These are phyloP conservation scores for Echinometra lucunter DNA, from an alignment of 53 echinoderm and acorn worm genomes.

Conservation along the genomic window DNA sequence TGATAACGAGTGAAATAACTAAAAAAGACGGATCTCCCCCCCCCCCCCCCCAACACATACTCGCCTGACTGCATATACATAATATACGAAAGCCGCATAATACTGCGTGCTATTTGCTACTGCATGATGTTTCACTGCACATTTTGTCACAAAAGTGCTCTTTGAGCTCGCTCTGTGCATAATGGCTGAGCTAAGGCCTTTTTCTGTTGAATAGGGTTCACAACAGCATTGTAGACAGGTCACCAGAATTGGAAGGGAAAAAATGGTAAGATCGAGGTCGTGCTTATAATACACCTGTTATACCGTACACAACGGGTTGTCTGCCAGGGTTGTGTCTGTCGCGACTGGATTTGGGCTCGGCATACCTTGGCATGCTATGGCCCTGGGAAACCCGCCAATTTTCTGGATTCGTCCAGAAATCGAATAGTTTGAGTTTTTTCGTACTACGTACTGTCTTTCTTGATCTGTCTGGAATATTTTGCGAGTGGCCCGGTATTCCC, in stretches of 20 bases:
- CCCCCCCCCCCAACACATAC: not conserved
- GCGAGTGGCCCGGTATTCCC: too few relatives aligned
- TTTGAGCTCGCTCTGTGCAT: conserved; percentile 11
- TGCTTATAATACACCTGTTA: conserved; percentile 46
- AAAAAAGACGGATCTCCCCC: too few relatives aligned
- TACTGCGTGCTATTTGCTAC: not conserved
- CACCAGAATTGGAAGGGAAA: not conserved
- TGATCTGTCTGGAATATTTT: not conserved
- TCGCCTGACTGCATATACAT: not conserved
- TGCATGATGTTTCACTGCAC: not conserved
- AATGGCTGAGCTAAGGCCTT: conserved; percentile 41
- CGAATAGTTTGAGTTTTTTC: not conserved
- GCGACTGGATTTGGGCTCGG: not conserved
- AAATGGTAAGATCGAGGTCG: conserved; percentile 46
- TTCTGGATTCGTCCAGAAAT: conserved; percentile 5
- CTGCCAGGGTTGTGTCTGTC: not conserved
- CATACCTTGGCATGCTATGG: conserved; percentile 18
- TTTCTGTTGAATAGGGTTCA: conserved; percentile 55
- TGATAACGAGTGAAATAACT: too few relatives aligned
- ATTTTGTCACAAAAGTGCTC: not conserved
- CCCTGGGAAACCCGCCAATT: conserved; percentile 25
- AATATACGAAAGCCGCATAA: not conserved
- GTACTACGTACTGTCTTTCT: too few relatives aligned
- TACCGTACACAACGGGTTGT: conserved; percentile 41
- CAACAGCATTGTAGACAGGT: conserved; percentile 53